Conservation (phyloP, 1,140 invertebrate species). For the Papilio machaon region DNA sequence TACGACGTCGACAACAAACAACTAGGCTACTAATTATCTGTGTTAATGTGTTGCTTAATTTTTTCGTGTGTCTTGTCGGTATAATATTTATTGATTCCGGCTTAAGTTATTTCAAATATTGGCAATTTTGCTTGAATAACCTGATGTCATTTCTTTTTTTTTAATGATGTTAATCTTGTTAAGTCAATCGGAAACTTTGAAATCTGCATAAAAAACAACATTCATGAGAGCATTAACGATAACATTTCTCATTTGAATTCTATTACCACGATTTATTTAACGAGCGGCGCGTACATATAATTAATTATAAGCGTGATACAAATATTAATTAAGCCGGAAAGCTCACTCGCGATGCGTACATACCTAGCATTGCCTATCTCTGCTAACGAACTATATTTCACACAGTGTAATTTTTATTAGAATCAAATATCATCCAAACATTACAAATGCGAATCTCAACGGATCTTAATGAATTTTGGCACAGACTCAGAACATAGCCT, state of each 20-base stretch:
- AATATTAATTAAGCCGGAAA: conserved; percentile 35
- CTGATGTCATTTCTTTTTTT: neutral
- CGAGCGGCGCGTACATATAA: conserved; percentile 11
- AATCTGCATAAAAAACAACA: conserved; percentile 34
- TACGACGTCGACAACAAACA: neutral
- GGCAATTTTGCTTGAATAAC: neutral
- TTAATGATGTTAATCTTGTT: neutral
- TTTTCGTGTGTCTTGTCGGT: neutral
- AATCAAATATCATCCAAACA: too few species aligned
- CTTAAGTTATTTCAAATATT: neutral
- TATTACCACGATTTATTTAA: conserved; percentile 33
- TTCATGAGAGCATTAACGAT: conserved; percentile 1
- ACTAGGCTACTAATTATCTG: neutral
- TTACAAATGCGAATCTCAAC: too few species aligned
- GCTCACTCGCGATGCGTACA: neutral
- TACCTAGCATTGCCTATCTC: neutral
- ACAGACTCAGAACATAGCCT: too few species aligned
- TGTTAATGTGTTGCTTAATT: neutral
- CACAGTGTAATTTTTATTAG: neutral
- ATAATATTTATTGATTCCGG: neutral
- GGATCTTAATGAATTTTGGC: too few species aligned
- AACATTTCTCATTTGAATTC: conserved; percentile 22
- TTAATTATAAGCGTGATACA: conserved; percentile 35
- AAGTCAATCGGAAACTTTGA: conserved; percentile 29
- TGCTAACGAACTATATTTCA: neutral